Percentiles rank a stretch among this genome's conserved stretches.
Evolutionary conservation across 2,797 vertebrate species (phyloP).

Genomic region (Craterocephalus amniculus): DNA sequence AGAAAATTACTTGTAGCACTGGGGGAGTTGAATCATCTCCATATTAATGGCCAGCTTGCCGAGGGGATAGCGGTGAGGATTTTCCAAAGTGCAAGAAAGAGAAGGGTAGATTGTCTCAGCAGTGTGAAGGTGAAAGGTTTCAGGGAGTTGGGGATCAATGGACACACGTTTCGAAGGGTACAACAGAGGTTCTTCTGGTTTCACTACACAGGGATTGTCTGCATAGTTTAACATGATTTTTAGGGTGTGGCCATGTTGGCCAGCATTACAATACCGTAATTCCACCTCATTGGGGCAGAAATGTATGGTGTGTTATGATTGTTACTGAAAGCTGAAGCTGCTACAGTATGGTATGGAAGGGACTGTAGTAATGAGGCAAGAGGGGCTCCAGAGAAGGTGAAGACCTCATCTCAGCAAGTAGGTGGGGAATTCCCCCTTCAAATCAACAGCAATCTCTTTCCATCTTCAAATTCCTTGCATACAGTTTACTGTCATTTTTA

Average conservation of each 20-base stretch:
- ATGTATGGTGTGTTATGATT: conserved; percentile 43
- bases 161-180: conserved; percentile 31
- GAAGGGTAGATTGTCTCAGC: conserved; percentile 33
- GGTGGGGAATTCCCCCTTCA: conserved; percentile 45
- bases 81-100: conserved; percentile 39
- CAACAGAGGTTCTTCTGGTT: conserved; percentile 7
- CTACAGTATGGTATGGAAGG: conserved; percentile 39
- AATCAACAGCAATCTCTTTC: conserved; percentile 29
- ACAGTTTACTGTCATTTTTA: conserved; percentile 31
- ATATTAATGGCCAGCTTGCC: conserved; percentile 75
- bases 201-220: conserved; percentile 15
- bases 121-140: conserved; percentile 52
- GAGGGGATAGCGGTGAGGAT: conserved; percentile 59
- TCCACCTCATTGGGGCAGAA: conserved; percentile 35
- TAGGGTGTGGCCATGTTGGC: conserved; percentile 37
- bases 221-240: conserved; percentile 43
- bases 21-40: conserved; percentile 72
- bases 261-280: conserved; percentile 42
- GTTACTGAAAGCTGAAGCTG: conserved; percentile 50
- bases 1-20: conserved; percentile 74
- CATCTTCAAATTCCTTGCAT: conserved; percentile 16
- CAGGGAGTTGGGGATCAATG: conserved; percentile 32
- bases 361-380: conserved; percentile 51
- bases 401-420: conserved; percentile 46
- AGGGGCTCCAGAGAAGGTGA: conserved; percentile 49